These are phyloP conservation scores for Cuculus canorus DNA, from an alignment of 2,797 vertebrate species.

Conservation along the genomic window DNA sequence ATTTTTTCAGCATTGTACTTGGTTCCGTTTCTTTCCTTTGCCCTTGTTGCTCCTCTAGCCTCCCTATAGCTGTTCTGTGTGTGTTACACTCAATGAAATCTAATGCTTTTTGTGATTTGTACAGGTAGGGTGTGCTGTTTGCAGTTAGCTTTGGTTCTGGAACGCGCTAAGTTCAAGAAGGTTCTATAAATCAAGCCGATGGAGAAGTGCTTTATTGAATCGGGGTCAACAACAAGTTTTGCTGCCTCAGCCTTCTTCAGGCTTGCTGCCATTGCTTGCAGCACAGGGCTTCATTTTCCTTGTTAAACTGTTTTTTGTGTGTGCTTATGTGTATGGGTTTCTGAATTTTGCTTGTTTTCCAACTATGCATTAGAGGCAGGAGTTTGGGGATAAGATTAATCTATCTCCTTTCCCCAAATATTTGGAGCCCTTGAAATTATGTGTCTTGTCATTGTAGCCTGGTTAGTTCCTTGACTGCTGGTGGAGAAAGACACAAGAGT, in stretches of 20 bases:
- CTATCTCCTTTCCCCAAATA: neutral
- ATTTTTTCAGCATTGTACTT: neutral
- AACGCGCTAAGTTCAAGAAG: neutral
- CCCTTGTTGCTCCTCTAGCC: neutral
- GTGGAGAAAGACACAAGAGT: neutral
- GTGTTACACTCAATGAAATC: neutral
- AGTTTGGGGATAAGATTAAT: neutral
- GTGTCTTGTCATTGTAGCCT: neutral
- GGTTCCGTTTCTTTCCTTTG: neutral
- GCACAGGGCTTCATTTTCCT: neutral
- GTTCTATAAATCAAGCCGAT: neutral
- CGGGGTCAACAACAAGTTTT: neutral
- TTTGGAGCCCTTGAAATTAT: neutral
- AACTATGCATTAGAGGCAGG: neutral
- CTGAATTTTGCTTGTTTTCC: neutral
- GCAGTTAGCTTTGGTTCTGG: neutral
- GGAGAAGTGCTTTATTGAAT: neutral
- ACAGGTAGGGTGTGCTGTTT: neutral
- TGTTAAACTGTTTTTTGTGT: neutral
- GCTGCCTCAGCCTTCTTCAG: conserved; percentile 6
- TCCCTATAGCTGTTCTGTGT: neutral
- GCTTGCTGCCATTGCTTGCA: neutral
- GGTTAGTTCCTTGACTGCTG: neutral
- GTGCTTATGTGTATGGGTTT: neutral
- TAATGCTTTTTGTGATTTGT: neutral